phyloP scores from a whole-genome alignment of 2,113 vertebrate genomes.

The Aldabrachelys gigantea region DNA sequence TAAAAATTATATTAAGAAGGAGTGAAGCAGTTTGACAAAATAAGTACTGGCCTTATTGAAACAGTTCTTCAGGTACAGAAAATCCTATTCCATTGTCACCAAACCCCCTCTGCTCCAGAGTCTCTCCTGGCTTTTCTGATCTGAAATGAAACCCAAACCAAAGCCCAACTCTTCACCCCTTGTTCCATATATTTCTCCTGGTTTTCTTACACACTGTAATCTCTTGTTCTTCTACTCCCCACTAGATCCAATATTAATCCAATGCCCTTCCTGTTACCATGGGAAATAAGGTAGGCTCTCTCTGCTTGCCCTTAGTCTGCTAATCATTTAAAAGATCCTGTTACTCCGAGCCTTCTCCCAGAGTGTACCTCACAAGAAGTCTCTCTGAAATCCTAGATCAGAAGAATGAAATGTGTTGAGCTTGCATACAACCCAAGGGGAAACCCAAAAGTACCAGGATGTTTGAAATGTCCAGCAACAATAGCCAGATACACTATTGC shows the following conservation, averaged over 20 bases:
- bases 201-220: not conserved
- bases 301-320: not conserved
- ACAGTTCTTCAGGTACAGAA: not conserved
- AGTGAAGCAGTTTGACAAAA: not conserved
- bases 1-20: not conserved
- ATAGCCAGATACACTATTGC: not conserved
- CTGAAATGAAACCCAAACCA: not conserved
- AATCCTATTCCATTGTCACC: not conserved
- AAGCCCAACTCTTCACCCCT: not conserved
- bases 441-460: not conserved
- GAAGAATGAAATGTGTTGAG: not conserved
- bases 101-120: not conserved
- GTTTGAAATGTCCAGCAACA: not conserved
- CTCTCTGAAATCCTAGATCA: not conserved
- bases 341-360: not conserved
- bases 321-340: not conserved
- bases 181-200: not conserved
- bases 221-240: not conserved
- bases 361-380: not conserved
- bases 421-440: not conserved
- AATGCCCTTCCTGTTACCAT: not conserved
- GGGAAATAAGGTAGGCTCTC: not conserved
- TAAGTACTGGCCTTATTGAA: not conserved
- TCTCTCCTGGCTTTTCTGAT: not conserved
- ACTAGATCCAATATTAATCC: not conserved